phyloP scores from a whole-genome alignment of 2,797 vertebrate species.

The Champsocephalus esox region DNA sequence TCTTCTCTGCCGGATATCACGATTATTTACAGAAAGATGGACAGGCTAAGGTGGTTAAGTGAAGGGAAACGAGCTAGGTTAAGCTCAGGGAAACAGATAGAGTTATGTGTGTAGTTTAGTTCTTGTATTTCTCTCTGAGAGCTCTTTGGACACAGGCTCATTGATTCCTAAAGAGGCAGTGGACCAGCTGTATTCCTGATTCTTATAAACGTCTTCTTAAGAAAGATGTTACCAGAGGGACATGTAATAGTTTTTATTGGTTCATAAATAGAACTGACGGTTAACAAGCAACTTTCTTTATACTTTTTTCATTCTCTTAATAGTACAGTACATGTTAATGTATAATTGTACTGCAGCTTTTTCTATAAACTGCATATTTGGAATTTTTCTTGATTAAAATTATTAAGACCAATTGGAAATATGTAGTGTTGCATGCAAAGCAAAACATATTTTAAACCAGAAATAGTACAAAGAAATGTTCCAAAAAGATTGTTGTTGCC shows the following conservation, averaged over 20 bases:
- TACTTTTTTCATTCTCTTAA: not conserved
- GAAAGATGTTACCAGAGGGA: not conserved
- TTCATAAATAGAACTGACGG: not conserved
- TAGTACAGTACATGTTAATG: not conserved
- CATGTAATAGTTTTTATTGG: not conserved
- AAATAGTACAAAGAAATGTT: not conserved
- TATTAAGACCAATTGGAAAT: not conserved
- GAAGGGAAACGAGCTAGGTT: constrained; percentile 13
- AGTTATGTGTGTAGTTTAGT: constrained; percentile 23
- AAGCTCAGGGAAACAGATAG: constrained; percentile 19
- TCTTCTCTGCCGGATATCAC: constrained; percentile 7
- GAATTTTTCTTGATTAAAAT: not conserved
- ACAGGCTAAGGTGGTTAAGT: constrained; percentile 21
- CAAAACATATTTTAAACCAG: not conserved
- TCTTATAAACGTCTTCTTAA: not conserved
- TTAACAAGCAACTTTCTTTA: not conserved
- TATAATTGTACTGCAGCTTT: not conserved
- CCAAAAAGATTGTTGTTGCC: not conserved
- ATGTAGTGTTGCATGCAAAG: not conserved
- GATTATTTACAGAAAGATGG: constrained; percentile 22
- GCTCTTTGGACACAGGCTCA: constrained; percentile 42
- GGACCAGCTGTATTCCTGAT: constrained; percentile 9
- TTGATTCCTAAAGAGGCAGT: constrained; percentile 42
- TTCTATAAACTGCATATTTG: not conserved
- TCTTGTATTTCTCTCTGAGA: constrained; percentile 43